Conservation (phyloP, 1,140 invertebrate species). For the Penaeus vannamei region DNA sequence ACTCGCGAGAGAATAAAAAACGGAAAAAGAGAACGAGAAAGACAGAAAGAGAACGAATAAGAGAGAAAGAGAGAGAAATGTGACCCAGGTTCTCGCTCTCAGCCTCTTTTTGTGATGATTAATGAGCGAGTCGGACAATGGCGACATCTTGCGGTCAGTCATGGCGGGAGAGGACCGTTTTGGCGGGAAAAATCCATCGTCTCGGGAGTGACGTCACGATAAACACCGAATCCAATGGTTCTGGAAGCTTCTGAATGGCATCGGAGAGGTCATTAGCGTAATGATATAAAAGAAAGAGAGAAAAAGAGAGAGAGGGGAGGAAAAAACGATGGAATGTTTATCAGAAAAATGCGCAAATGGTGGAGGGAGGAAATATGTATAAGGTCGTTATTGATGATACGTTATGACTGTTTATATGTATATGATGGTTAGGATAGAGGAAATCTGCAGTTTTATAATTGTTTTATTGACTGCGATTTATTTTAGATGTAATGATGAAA, state of each 20-base stretch:
- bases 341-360: too few relatives aligned
- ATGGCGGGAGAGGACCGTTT: conserved; percentile 37
- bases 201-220: conserved; percentile 45
- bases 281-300: conserved; percentile 32
- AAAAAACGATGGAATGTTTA: too few relatives aligned
- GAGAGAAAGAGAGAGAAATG: not conserved
- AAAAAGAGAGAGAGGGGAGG: not conserved
- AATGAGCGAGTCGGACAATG: conserved; percentile 57
- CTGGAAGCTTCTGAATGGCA: conserved; percentile 49
- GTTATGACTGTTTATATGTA: too few relatives aligned
- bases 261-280: not conserved
- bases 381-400: too few relatives aligned
- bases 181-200: conserved; percentile 46
- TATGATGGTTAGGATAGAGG: too few relatives aligned
- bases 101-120: conserved; percentile 60
- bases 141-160: conserved; percentile 65
- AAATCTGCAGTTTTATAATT: too few relatives aligned
- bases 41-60: conserved; percentile 2
- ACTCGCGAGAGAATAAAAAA: not conserved
- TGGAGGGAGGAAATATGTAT: too few relatives aligned
- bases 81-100: conserved; percentile 14
- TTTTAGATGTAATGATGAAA: too few relatives aligned
- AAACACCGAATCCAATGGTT: conserved; percentile 37
- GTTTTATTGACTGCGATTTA: too few relatives aligned
- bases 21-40: not conserved